These are phyloP conservation scores for Enteromius afrohamiltoni DNA, from an alignment of 2,797 vertebrate species.

Conservation along the genomic window DNA sequence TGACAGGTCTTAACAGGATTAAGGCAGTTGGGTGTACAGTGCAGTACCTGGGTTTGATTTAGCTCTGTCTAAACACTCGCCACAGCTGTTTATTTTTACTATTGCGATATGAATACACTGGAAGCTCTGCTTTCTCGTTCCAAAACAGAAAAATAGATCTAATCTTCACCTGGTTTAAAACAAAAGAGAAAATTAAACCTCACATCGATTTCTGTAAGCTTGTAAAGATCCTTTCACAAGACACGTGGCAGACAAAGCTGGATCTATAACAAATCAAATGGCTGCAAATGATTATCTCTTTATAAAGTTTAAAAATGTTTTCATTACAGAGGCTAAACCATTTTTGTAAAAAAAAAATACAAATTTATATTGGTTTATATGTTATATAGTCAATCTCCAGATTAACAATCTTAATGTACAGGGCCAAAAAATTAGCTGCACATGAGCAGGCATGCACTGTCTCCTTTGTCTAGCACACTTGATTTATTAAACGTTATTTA, in stretches of 20 bases:
- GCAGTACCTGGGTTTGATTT: constrained; percentile 55
- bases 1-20: constrained; percentile 81
- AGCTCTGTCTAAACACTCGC: constrained; percentile 64
- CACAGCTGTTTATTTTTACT: constrained; percentile 78
- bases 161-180: constrained; percentile 52
- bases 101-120: constrained; percentile 72
- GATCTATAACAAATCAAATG: background rate
- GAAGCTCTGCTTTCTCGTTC: constrained; percentile 34
- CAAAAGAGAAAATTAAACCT: constrained; percentile 32
- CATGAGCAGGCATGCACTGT: too few relatives aligned
- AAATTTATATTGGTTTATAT: too few relatives aligned
- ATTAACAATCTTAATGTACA: background rate
- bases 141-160: constrained; percentile 46
- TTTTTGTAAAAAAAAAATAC: background rate
- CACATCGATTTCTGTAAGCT: background rate
- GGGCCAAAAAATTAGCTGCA: background rate
- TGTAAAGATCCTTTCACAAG: background rate
- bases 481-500: too few relatives aligned
- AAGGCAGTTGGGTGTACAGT: constrained; percentile 60
- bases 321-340: background rate
- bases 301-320: background rate
- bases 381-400: background rate
- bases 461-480: too few relatives aligned
- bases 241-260: background rate
- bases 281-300: background rate